Evolutionary conservation across 2,888 invertebrate genomes (phyloP), one percentile per base, ranked within the genome.

Genomic region (Phortica magna): DNA sequence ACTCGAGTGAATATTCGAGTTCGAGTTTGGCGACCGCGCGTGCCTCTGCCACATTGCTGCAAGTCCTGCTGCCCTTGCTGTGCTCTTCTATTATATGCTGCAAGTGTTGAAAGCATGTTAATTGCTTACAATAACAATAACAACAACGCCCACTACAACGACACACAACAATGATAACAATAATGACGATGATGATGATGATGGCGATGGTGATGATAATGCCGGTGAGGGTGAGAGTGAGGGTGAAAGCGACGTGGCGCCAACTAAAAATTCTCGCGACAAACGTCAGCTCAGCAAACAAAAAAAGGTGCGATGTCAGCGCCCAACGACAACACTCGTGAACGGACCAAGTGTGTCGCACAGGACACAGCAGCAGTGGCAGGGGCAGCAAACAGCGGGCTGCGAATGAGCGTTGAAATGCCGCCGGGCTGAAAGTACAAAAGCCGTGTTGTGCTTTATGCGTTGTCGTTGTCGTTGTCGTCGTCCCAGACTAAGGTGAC

Each of bases 81-180:
- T 9, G n/a, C 61, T 78, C 19, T 57, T 57, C 57, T 57, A 6
- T 57, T 19, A 82, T 73, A 39, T 73, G 67, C 76, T 79, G 79
- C 87, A 85, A 84, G 85, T 85, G 86, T 87, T 85, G 85, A 87
- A 84, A 83, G 82, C 88, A 86, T 87, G 88, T 85, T 85, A 85
- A 87, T 87, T 85, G 83, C 88, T 83, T 80, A 79, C 83, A 86
- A 82, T 80, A 87, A 83, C 84, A 87, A 80, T 64, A 83, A 76
- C 79, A 82, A 78, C 74, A 79, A 73, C 76, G 78, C 22, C 57
- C 64, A 67, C 72, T 75, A 76, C 22, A 76, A 76, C 73, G 61
- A 22, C 42, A 67, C 59, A 72, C 41, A 74, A 19, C 43, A 43
- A 10, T 17, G 76, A 75, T 39, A 75, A 73, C 43, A 72, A 55